Conservation (phyloP, 2,888 invertebrate genomes). For the Caenorhabditis sp. region DNA sequence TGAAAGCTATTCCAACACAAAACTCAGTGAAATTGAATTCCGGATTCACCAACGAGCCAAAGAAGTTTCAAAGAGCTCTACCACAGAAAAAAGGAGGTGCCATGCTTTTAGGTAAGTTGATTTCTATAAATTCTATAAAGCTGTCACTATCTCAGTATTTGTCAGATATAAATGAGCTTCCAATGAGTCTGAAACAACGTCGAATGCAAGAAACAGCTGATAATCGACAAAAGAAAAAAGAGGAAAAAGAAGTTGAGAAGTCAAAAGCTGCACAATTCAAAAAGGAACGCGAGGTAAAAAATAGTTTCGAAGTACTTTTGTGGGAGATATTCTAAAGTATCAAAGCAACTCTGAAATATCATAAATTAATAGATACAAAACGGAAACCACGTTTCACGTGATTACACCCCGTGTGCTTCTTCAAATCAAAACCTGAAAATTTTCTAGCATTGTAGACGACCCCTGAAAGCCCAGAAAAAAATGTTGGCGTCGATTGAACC, state of each 20-base stretch:
- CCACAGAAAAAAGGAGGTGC: constrained; percentile 47
- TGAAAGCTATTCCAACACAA: constrained; percentile 43
- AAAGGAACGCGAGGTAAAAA: neutral
- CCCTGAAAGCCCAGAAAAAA: too few relatives aligned
- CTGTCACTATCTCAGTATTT: too few relatives aligned
- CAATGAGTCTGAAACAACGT: neutral
- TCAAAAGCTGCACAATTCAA: constrained; percentile 1
- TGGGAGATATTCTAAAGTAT: too few relatives aligned
- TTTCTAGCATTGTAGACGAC: too few relatives aligned
- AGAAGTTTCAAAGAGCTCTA: constrained; percentile 47
- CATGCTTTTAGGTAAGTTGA: constrained; percentile 41
- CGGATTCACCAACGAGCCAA: constrained; percentile 53
- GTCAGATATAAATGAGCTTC: neutral
- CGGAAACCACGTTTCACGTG: too few relatives aligned
- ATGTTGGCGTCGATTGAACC: too few relatives aligned
- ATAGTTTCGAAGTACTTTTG: too few relatives aligned
- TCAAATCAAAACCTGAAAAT: too few relatives aligned
- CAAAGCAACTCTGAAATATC: too few relatives aligned
- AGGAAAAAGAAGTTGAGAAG: constrained; percentile 3
- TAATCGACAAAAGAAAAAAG: neutral
- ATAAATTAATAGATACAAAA: too few relatives aligned
- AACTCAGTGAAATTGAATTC: constrained; percentile 36
- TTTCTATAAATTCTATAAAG: too few relatives aligned
- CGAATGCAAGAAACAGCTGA: neutral
- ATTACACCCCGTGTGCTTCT: too few relatives aligned